Percentiles rank a stretch among this genome's conserved stretches.
These are phyloP conservation scores for Melanophora roralis DNA, from an alignment of 2,888 invertebrate species.

Conservation along the genomic window DNA sequence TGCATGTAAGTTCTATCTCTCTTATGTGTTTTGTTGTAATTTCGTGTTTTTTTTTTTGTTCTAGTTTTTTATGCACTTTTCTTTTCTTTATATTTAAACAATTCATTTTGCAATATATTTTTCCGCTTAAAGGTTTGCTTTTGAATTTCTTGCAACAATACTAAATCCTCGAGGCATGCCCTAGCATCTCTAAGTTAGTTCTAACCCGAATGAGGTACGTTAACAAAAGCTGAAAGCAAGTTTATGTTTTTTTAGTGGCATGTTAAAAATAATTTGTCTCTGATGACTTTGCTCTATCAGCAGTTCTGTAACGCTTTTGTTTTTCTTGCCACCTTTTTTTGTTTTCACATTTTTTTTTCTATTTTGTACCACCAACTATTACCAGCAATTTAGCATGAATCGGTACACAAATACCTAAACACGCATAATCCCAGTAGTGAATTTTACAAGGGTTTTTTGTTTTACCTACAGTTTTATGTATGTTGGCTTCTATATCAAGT, in stretches of 20 bases:
- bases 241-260: constrained; percentile 40
- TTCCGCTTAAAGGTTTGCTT: constrained; percentile 1
- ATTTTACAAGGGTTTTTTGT: neutral
- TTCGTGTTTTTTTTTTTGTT: neutral
- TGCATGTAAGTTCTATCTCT: too few species aligned
- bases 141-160: constrained; percentile 37
- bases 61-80: constrained; percentile 8
- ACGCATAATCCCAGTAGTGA: neutral
- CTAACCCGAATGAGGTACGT: neutral
- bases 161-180: neutral
- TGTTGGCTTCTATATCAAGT: neutral
- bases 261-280: constrained; percentile 52
- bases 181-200: constrained; percentile 7
- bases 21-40: constrained; percentile 14
- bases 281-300: constrained; percentile 49
- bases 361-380: neutral
- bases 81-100: constrained; percentile 24
- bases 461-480: neutral
- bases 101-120: constrained; percentile 35
- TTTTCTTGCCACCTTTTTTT: neutral
- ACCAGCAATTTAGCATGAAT: neutral
- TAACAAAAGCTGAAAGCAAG: constrained; percentile 23
- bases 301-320: neutral
- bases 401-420: neutral
- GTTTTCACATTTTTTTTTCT: neutral